phyloP scores from a whole-genome alignment of 2,888 invertebrate species.

The Pheosia tremula region DNA sequence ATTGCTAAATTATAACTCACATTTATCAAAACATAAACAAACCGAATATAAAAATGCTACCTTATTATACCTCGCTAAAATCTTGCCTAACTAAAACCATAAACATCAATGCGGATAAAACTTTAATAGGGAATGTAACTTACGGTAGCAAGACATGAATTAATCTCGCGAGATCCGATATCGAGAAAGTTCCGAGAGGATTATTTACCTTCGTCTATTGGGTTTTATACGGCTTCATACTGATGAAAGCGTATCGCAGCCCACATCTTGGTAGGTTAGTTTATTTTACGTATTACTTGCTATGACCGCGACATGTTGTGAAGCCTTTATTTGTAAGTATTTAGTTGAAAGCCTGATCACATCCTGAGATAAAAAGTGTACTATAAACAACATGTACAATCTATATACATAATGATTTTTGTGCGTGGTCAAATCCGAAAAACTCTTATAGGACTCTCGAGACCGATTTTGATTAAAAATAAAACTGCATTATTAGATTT shows the following conservation, averaged over 20 bases:
- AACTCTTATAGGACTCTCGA: too few species aligned
- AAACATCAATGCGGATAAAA: not conserved
- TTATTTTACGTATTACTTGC: not conserved
- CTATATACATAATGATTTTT: too few species aligned
- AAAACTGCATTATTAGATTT: too few species aligned
- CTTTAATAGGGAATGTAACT: not conserved
- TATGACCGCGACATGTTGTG: not conserved
- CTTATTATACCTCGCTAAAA: too few species aligned
- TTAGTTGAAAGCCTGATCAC: not conserved
- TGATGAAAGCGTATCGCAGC: not conserved
- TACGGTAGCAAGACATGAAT: not conserved
- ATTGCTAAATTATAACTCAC: too few species aligned
- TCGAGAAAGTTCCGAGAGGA: slow-evolving; percentile 2
- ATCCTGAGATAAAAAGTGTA: not conserved
- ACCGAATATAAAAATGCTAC: too few species aligned
- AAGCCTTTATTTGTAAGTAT: not conserved
- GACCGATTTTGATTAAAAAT: too few species aligned
- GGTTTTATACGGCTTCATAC: not conserved
- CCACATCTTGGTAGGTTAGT: not conserved
- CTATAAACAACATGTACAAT: too few species aligned
- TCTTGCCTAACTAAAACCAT: too few species aligned
- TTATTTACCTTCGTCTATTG: slow-evolving; percentile 1
- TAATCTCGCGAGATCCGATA: not conserved
- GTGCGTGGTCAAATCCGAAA: too few species aligned
- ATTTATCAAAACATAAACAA: too few species aligned